Evolutionary conservation across 2,113 vertebrate species (phyloP).

Genomic region (Furnarius figulus): DNA sequence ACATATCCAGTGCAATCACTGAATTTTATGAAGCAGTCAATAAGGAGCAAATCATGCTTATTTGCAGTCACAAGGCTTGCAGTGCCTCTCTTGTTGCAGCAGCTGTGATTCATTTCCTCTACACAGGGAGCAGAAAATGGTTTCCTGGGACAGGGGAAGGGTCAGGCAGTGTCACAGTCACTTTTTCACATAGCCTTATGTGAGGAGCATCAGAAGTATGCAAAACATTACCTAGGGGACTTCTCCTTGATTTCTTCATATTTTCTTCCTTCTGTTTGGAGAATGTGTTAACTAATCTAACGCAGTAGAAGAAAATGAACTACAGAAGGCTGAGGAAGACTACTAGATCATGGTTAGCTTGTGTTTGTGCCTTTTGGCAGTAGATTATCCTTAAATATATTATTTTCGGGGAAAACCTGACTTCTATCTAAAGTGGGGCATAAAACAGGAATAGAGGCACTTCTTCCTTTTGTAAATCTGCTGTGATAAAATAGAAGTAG

Average conservation of each 20-base stretch:
- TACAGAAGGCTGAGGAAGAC: neutral
- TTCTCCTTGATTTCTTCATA: neutral
- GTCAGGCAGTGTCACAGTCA: neutral
- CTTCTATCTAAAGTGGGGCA: neutral
- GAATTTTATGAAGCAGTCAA: neutral
- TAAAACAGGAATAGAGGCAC: neutral
- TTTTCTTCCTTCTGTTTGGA: neutral
- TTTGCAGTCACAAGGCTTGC: neutral
- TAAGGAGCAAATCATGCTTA: neutral
- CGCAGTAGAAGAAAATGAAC: neutral
- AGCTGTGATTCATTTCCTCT: constrained; percentile 2
- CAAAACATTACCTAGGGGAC: neutral
- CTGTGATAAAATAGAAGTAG: neutral
- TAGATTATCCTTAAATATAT: neutral
- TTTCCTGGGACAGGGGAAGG: neutral
- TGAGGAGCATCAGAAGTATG: neutral
- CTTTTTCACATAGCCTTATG: neutral
- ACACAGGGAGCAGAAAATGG: neutral
- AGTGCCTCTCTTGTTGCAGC: neutral
- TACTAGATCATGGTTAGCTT: neutral
- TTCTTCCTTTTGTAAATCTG: neutral
- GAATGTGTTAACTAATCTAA: neutral
- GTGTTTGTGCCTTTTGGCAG: neutral
- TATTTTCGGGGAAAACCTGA: neutral
- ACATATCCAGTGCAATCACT: constrained; percentile 8